phyloP scores from a whole-genome alignment of 2,888 invertebrate species.

The Creontiades dilutus region DNA sequence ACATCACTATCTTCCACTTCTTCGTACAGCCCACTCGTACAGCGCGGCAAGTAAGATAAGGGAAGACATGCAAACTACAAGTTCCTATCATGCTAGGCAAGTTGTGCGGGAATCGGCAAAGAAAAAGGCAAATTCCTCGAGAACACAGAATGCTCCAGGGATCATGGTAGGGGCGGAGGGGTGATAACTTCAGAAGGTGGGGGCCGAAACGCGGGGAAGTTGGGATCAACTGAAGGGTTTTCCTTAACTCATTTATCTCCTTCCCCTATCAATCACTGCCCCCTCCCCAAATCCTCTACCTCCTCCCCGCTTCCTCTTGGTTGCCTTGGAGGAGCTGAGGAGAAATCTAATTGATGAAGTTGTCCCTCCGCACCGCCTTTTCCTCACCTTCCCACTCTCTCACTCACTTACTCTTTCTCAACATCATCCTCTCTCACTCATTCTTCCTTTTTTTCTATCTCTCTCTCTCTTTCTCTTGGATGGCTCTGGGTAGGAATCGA shows the following conservation, averaged over 20 bases:
- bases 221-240: constrained; percentile 57
- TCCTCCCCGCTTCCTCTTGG: neutral
- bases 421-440: no score
- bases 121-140: neutral
- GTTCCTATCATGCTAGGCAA: neutral
- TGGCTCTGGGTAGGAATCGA: neutral
- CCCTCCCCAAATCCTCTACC: neutral
- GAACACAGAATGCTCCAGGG: constrained; percentile 16
- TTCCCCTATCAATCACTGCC: constrained; percentile 55
- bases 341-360: constrained; percentile 41
- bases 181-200: neutral
- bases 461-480: neutral
- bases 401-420: no score
- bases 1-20: no score
- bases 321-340: neutral
- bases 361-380: neutral
- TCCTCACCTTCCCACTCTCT: neutral
- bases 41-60: neutral
- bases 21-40: neutral
- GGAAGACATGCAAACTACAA: neutral
- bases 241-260: constrained; percentile 63
- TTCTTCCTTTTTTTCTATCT: neutral
- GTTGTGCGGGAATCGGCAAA: neutral
- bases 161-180: neutral
- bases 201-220: constrained; percentile 4